A percentile compares a stretch with the other conserved stretches of the same genome.
Conservation (phyloP, 2,797 vertebrate species). For the Macropodus opercularis region DNA sequence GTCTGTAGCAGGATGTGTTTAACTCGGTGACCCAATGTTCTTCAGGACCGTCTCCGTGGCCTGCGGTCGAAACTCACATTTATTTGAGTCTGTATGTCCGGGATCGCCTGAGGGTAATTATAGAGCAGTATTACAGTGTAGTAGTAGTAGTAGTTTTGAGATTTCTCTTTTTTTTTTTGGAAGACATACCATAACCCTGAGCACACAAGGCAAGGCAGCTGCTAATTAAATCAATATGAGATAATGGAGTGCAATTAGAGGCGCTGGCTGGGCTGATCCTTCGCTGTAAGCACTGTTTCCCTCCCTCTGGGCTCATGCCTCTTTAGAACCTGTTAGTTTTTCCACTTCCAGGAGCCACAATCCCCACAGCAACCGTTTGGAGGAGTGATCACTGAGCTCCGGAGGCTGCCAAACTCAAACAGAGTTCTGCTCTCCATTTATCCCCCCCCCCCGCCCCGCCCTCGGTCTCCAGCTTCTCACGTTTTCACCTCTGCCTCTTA, state of each 20-base stretch:
- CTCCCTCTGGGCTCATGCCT: conserved; percentile 90
- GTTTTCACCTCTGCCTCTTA: conserved; percentile 53
- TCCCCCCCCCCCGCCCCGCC: conserved; percentile 19
- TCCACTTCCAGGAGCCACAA: conserved; percentile 92
- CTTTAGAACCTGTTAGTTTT: conserved; percentile 97
- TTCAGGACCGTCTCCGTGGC: conserved; percentile 35
- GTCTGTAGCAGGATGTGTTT: conserved; percentile 39
- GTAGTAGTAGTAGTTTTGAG: no score
- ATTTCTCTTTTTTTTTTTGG: conserved; percentile 85
- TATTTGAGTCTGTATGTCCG: conserved; percentile 42
- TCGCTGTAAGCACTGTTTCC: conserved; percentile 83
- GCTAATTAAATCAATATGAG: conserved; percentile 99
- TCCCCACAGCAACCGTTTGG: conserved; percentile 93
- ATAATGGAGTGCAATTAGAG: conserved; percentile 99
- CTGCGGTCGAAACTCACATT: conserved; percentile 55
- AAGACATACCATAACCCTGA: conserved; percentile 89
- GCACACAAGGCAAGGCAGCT: conserved; percentile 88
- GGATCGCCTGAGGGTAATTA: conserved; percentile 50
- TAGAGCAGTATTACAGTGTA: no score
- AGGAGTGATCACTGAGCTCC: conserved; percentile 92
- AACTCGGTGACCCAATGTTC: conserved; percentile 59
- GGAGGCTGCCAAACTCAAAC: conserved; percentile 86
- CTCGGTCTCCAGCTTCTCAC: conserved; percentile 34
- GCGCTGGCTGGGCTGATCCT: conserved; percentile 83
- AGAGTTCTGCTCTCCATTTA: conserved; percentile 71